phyloP scores from a whole-genome alignment of 2,888 invertebrate genomes.

The Amphipyra berbera region DNA sequence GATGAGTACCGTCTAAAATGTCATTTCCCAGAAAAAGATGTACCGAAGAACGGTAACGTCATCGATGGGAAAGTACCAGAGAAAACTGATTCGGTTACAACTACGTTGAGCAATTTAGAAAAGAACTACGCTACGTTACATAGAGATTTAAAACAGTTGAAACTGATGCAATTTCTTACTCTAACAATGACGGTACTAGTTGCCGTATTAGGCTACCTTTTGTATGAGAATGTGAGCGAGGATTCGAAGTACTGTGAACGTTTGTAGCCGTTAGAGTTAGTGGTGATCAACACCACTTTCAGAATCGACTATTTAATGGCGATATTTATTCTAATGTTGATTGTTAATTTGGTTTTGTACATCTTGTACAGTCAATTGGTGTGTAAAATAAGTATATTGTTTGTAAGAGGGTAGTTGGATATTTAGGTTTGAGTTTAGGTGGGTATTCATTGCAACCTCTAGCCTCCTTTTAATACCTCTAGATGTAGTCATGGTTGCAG shows the following conservation, averaged over 20 bases:
- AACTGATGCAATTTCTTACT: constrained; percentile 76
- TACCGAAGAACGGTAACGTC: constrained; percentile 75
- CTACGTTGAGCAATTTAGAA: constrained; percentile 89
- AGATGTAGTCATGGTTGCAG: no score
- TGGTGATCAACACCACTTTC: constrained; percentile 77
- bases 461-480: no score
- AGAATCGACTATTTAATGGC: constrained; percentile 59
- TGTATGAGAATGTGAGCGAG: constrained; percentile 74
- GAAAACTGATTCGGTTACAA: constrained; percentile 93
- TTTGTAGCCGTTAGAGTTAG: constrained; percentile 78
- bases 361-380: constrained; percentile 66
- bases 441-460: no score
- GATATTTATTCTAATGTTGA: constrained; percentile 58
- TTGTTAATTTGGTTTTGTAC: constrained; percentile 68
- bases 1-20: constrained; percentile 94
- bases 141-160: constrained; percentile 74
- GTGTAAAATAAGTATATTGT: constrained; percentile 62
- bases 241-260: constrained; percentile 75
- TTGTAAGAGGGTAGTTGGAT: constrained; percentile 19
- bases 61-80: constrained; percentile 83
- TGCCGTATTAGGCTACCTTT: constrained; percentile 74
- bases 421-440: background rate
- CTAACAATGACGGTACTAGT: constrained; percentile 73
- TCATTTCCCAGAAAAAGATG: constrained; percentile 86
- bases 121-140: constrained; percentile 75